Percentiles rank a stretch among this genome's conserved stretches.
Evolutionary conservation across 1,140 invertebrate species (phyloP).

Genomic region (Phthorimaea operculella): DNA sequence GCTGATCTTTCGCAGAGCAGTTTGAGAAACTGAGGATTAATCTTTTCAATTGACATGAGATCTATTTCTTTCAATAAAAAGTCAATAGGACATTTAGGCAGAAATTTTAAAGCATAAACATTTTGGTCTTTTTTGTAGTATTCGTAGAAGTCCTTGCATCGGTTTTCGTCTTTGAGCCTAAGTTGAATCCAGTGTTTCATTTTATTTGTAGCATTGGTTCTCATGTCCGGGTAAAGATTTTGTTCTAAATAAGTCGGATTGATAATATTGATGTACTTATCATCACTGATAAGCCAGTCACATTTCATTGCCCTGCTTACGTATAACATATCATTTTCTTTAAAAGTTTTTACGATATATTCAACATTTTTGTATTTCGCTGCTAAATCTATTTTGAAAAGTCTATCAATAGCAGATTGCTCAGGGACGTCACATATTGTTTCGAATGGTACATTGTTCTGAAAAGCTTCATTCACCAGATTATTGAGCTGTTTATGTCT

Average conservation of each 20-base stretch:
- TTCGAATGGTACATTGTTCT: conserved; percentile 15
- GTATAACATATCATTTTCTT: conserved; percentile 41
- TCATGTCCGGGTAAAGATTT: conserved; percentile 39
- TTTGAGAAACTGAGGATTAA: conserved; percentile 28
- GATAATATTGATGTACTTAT: conserved; percentile 12
- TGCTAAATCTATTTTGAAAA: conserved; percentile 50
- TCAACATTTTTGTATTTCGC: conserved; percentile 32
- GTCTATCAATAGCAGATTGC: conserved; percentile 30
- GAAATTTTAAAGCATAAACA: conserved; percentile 33
- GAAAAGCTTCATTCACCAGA: conserved; percentile 21
- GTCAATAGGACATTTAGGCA: conserved; percentile 12
- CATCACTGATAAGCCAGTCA: conserved; percentile 33
- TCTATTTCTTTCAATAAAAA: neutral
- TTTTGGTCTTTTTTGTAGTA: conserved; percentile 31
- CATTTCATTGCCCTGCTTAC: conserved; percentile 28
- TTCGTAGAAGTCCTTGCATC: conserved; percentile 39
- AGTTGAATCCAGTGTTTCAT: conserved; percentile 40
- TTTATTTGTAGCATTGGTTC: conserved; percentile 37
- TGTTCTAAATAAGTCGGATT: conserved; percentile 36
- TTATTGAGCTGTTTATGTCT: conserved; percentile 35
- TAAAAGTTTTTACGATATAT: conserved; percentile 38
- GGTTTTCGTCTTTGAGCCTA: conserved; percentile 26
- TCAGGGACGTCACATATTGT: conserved; percentile 27
- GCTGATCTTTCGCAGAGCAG: conserved; percentile 27
- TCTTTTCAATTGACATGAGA: conserved; percentile 24